Evolutionary conservation across 1,140 invertebrate species (phyloP).

Genomic region (Drosophila neocordata): DNA sequence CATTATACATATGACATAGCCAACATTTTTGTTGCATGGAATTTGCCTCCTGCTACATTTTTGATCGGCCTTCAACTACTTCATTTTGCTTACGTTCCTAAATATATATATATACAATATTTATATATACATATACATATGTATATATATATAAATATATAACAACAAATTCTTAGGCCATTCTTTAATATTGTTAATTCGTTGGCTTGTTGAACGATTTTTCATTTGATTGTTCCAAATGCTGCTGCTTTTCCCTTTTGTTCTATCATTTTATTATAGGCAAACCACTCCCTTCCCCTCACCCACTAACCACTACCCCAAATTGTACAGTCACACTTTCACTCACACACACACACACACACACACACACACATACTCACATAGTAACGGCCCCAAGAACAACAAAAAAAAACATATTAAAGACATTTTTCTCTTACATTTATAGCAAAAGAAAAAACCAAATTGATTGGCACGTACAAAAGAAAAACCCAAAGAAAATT

Average conservation of each 20-base stretch:
- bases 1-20: conserved; percentile 28
- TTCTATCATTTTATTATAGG: conserved; percentile 27
- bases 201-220: conserved; percentile 8
- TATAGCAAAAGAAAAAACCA: conserved; percentile 42
- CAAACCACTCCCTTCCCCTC: neutral
- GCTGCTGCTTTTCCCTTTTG: conserved; percentile 34
- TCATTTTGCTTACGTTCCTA: conserved; percentile 2
- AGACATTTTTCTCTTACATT: conserved; percentile 32
- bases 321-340: conserved; percentile 16
- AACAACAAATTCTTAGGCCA: neutral
- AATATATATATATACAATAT: conserved; percentile 12
- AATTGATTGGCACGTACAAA: conserved; percentile 67
- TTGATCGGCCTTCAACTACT: conserved; percentile 26
- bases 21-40: conserved; percentile 49
- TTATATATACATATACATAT: neutral
- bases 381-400: conserved; percentile 8
- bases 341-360: conserved; percentile 4
- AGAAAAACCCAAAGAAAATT: conserved; percentile 20
- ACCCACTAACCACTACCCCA: neutral
- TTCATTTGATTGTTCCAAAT: conserved; percentile 10
- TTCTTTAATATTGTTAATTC: conserved; percentile 11
- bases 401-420: conserved; percentile 23
- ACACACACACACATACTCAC: conserved; percentile 14
- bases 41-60: conserved; percentile 16
- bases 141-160: neutral